These are phyloP conservation scores for Poecilia latipinna DNA, from an alignment of 2,113 vertebrate genomes.

Conservation along the genomic window DNA sequence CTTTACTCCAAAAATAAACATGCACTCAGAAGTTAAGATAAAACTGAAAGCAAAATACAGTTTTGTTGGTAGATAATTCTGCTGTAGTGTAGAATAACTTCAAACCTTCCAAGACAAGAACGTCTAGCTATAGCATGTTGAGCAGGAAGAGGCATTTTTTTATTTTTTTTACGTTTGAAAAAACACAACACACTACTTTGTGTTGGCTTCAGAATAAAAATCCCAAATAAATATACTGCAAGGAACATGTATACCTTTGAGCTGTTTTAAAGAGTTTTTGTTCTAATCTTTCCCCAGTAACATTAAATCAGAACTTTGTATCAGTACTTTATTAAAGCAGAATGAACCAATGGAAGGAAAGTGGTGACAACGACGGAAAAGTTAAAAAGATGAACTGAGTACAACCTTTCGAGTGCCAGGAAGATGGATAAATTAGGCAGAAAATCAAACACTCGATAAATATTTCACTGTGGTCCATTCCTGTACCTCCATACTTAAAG, in stretches of 20 bases:
- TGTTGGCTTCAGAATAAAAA: too few relatives aligned
- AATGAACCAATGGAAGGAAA: constrained; percentile 4
- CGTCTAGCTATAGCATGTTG: too few relatives aligned
- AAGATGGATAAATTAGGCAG: constrained; percentile 23
- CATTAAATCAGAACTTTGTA: constrained; percentile 10
- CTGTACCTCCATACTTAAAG: constrained; percentile 12
- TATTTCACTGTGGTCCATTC: constrained; percentile 19
- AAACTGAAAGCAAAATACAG: neutral
- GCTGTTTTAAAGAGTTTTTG: constrained; percentile 3
- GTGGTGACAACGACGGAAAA: constrained; percentile 16
- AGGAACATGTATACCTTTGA: too few relatives aligned
- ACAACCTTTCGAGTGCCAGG: constrained; percentile 30
- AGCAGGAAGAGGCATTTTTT: too few relatives aligned
- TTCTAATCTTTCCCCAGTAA: constrained; percentile 1
- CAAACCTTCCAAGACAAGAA: neutral
- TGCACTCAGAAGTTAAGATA: neutral
- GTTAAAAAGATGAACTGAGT: constrained; percentile 19
- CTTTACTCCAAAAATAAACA: neutral
- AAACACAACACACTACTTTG: too few relatives aligned
- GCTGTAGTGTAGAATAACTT: constrained; percentile 1
- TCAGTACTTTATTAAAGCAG: constrained; percentile 3
- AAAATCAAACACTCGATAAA: constrained; percentile 37
- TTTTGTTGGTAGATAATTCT: neutral
- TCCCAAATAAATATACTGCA: too few relatives aligned
- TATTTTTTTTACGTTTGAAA: too few relatives aligned